These are phyloP conservation scores for Bombus haemorrhoidalis DNA, from an alignment of 1,140 invertebrate species.

Conservation along the genomic window DNA sequence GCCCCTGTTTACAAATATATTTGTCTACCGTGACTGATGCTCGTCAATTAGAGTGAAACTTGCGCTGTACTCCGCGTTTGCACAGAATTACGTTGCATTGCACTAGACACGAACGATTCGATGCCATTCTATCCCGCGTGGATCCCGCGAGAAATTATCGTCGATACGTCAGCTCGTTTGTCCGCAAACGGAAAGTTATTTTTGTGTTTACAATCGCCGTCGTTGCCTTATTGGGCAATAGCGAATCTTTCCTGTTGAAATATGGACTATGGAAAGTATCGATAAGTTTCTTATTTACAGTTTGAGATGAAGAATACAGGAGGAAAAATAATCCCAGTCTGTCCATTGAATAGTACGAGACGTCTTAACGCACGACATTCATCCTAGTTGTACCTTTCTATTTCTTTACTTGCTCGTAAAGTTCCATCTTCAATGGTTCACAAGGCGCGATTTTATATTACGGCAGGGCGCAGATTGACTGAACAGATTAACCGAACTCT, in stretches of 20 bases:
- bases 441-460: neutral
- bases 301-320: neutral
- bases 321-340: neutral
- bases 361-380: neutral
- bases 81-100: neutral
- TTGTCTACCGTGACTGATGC: slow-evolving; percentile 60
- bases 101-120: neutral
- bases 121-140: neutral
- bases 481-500: too few species aligned
- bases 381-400: neutral
- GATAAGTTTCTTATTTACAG: neutral
- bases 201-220: neutral
- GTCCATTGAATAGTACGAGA: neutral
- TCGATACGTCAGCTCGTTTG: neutral
- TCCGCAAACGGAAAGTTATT: neutral
- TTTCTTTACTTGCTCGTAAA: neutral
- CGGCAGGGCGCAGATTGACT: too few species aligned
- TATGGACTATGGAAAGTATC: neutral
- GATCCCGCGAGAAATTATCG: neutral
- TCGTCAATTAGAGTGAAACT: slow-evolving; percentile 55
- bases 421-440: neutral
- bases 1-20: slow-evolving; percentile 66
- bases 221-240: neutral
- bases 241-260: neutral
- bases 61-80: neutral